Conservation (phyloP, 2,113 vertebrate genomes). For the Brachypodius melanocephalos region DNA sequence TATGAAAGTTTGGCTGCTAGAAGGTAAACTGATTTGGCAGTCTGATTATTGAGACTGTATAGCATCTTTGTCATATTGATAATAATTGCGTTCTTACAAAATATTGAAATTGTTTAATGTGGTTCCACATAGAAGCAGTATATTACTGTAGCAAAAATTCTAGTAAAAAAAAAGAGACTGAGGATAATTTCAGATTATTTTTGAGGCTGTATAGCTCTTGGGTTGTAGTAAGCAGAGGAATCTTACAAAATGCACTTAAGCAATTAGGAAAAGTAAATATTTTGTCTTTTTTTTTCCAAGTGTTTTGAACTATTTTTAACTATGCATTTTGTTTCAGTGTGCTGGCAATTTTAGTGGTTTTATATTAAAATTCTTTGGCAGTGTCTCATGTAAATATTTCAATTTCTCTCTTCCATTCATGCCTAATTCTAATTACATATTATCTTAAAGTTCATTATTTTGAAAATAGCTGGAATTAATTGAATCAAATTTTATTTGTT, state of each 20-base stretch:
- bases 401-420: not conserved
- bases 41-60: not conserved
- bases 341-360: not conserved
- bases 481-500: conserved; percentile 36
- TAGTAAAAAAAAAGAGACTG: not conserved
- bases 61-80: not conserved
- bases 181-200: not conserved
- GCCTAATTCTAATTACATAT: not conserved
- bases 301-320: not conserved
- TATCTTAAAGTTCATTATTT: not conserved
- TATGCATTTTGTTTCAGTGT: not conserved
- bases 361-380: not conserved
- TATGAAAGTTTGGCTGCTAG: conserved; percentile 7
- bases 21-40: not conserved
- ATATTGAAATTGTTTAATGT: not conserved
- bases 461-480: not conserved
- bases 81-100: not conserved
- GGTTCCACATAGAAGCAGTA: not conserved
- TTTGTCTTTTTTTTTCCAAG: not conserved
- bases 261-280: not conserved
- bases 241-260: not conserved
- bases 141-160: not conserved
- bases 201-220: not conserved
- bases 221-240: not conserved
- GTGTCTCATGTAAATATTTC: not conserved